Evolutionary conservation across 2,888 invertebrate species (phyloP), one percentile per base, ranked within the genome.

Genomic region (Scelioninae gen. 1): DNA sequence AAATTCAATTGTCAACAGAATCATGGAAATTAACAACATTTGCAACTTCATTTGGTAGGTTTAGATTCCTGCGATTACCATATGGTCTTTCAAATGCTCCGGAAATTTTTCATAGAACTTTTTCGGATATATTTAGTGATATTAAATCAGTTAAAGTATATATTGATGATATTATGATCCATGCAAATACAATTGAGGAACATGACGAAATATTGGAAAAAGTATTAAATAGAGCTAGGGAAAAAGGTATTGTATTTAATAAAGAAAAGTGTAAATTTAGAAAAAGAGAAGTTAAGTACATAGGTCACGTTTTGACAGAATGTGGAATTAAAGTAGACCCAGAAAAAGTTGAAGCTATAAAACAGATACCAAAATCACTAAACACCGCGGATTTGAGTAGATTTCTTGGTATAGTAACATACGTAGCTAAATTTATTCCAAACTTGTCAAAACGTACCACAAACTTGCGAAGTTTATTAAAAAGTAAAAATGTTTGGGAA

Each of bases 21-120:
- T 86, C 86, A 13, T 84, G 87, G 5, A 81, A 88, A 29, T 58
- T 88, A 6, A 86, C 87, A 6, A 88, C 87, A 0, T 89, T 90
- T 32, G 83, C 82, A 43, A 89, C 88, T 0, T 87, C 86, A 0
- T 86, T 88, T 58, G 89, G 88, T 1, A 66, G 88, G 60, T 90
- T 86, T 60, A 81, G 79, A 49, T 89, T 87, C 56, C 13, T 81
- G 34, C 63, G 86, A 58, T 76, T 91, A 66, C 87, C 90, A 0
- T 89, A 85, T 78, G 81, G 83, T 8, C 63, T 85, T 1, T 78
- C 56, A 38, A 62, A 62, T 6, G 82, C 84, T 9, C 81, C 84
- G 0, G 82, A 83, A 32, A 77, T 85, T 2, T 71, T 71, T 71
- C 71, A 60, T 31, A 13, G 60, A 29, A 51, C 13, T 7, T 51